Percentiles rank a stretch among this genome's conserved stretches.
phyloP scores from a whole-genome alignment of 2,797 vertebrate genomes.

The Antrozous pallidus region DNA sequence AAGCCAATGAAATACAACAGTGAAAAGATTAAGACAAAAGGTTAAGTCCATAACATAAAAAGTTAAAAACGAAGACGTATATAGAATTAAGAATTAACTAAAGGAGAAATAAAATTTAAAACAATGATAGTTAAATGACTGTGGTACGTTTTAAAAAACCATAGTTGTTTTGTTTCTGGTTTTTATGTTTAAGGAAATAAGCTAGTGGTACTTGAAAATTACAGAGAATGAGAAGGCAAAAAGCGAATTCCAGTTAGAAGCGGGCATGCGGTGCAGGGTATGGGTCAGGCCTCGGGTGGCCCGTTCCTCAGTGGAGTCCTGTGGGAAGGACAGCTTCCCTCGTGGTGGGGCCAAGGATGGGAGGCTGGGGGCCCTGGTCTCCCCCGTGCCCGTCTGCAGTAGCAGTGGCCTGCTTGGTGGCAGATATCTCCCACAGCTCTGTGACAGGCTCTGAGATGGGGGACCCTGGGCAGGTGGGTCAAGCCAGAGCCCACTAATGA shows the following conservation, averaged over 20 bases:
- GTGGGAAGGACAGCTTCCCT: neutral
- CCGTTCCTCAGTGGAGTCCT: accelerated
- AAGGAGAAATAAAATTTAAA: neutral
- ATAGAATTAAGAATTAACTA: neutral
- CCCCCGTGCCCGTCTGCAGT: accelerated
- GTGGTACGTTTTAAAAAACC: neutral
- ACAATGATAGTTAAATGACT: neutral
- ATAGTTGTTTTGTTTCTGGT: neutral
- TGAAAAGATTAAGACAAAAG: neutral
- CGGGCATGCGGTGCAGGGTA: neutral
- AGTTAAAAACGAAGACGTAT: neutral
- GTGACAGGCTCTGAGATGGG: neutral
- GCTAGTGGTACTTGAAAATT: neutral
- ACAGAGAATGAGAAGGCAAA: neutral
- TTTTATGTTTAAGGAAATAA: neutral
- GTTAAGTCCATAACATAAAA: neutral
- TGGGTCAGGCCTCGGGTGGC: no score
- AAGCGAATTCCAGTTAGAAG: neutral
- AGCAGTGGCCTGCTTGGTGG: neutral
- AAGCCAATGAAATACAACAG: neutral
- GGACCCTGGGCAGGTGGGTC: no score
- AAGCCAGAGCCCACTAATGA: accelerated
- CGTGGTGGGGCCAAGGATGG: accelerated
- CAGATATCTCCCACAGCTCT: neutral
- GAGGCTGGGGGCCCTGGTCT: no score